phyloP scores from a whole-genome alignment of 2,888 invertebrate species.

The Lithophane leautieri region DNA sequence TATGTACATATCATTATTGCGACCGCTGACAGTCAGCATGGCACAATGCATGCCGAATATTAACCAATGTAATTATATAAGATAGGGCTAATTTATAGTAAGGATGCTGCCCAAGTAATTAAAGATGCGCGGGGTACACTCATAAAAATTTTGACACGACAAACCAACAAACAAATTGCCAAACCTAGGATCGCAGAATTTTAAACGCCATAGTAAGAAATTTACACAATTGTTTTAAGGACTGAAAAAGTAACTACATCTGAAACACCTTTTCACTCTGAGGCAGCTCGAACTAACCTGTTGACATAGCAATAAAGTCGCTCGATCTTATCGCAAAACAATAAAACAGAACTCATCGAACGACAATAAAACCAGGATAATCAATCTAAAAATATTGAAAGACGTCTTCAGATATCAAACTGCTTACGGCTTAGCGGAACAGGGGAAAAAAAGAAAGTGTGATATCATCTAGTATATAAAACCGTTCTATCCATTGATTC shows the following conservation, averaged over 20 bases:
- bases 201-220: not conserved
- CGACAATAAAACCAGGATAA: conserved; percentile 27
- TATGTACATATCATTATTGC: conserved; percentile 62
- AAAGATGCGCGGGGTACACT: conserved; percentile 1
- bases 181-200: not conserved
- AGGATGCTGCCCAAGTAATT: conserved; percentile 41
- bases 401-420: conserved; percentile 37
- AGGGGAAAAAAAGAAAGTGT: conserved; percentile 16
- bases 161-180: not conserved
- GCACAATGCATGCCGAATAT: conserved; percentile 58
- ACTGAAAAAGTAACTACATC: not conserved
- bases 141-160: not conserved
- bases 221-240: too few relatives aligned
- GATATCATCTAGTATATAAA: conserved; percentile 45
- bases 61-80: conserved; percentile 62
- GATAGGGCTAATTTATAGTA: conserved; percentile 63
- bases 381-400: conserved; percentile 44
- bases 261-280: not conserved
- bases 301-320: conserved; percentile 13
- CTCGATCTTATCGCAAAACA: conserved; percentile 3
- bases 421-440: conserved; percentile 42
- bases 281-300: conserved; percentile 6
- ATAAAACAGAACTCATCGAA: conserved; percentile 20
- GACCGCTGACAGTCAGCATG: conserved; percentile 56
- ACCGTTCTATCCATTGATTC: conserved; percentile 53